Evolutionary conservation across 2,797 vertebrate genomes (phyloP), one percentile per base, ranked within the genome.

Genomic region (Holocentrus rufus): DNA sequence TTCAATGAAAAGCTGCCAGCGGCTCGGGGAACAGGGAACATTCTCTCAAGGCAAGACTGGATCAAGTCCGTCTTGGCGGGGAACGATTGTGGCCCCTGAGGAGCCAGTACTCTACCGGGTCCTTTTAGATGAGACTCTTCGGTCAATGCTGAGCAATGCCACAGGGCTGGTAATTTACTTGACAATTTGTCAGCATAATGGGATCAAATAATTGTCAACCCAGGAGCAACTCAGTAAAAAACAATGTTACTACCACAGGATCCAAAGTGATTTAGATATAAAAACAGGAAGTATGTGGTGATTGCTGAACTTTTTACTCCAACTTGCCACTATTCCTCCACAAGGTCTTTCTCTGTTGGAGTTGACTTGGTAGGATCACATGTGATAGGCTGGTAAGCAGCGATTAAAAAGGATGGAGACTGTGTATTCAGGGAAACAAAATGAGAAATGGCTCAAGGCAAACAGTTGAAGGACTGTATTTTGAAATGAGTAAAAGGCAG

Each of bases 361-460:
- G 22, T 53, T 52, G 27, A 60, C 76, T 49, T 58, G 11, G 2
- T 13, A 42, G 39, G 52, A 74, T 50, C 39, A 74, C 57, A 52
- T 66, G 50, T 66, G 62, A 46, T 47, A 47, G 8, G 10, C 64
- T 72, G 55, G 65, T 69, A 74, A 77, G 77, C 53, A 47, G 62
- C 81, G 70, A 72, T 80, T 71, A 80, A 80, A 79, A 69, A 73
- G 49, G 77, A 57, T 63, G 72, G 75, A 66, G 64, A 69, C 25
- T 27, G 25, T 27, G 68, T 63, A 62, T 47, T 65, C 56, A 11
- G 20, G n/a, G n/a, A 57, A 20, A 11, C 68, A 75, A 30, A 57
- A 42, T 56, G 64, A 44, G 15, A 39, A 67, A 65, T 27, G 25
- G 22, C 34, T 20, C 46, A 60, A 66, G 77, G 82, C 73, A 22